Conservation (phyloP, 2,888 invertebrate species). For the Luffia ferchaultella region DNA sequence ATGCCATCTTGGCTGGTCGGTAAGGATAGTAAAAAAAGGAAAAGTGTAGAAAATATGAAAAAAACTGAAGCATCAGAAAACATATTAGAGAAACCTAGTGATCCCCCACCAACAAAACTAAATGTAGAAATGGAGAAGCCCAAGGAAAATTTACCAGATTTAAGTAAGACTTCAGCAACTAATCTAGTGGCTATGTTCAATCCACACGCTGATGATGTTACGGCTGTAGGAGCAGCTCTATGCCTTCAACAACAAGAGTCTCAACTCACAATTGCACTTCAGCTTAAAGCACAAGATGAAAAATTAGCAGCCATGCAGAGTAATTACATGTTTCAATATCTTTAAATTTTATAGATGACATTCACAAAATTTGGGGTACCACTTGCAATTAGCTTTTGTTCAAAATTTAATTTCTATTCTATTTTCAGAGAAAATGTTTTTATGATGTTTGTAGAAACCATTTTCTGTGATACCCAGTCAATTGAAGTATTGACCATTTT, state of each 20-base stretch:
- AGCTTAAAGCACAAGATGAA: slow-evolving; percentile 70
- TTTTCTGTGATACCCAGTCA: no score
- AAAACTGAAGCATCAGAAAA: slow-evolving; percentile 14
- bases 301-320: slow-evolving; percentile 63
- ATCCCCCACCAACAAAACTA: slow-evolving; percentile 11
- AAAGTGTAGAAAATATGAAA: slow-evolving; percentile 21
- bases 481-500: no score
- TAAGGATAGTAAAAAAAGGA: slow-evolving; percentile 35
- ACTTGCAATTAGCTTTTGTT: no score
- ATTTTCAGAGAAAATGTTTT: no score
- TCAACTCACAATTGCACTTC: slow-evolving; percentile 67
- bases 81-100: slow-evolving; percentile 18
- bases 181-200: neutral
- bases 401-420: neutral
- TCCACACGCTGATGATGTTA: slow-evolving; percentile 37
- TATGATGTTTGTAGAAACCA: no score
- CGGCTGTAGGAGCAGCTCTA: slow-evolving; percentile 60
- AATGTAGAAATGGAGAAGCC: slow-evolving; percentile 7
- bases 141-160: slow-evolving; percentile 11
- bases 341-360: no score
- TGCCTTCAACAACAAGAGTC: slow-evolving; percentile 71
- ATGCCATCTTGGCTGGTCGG: slow-evolving; percentile 53
- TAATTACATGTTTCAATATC: slow-evolving; percentile 20
- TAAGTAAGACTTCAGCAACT: slow-evolving; percentile 14
- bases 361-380: no score